Base-by-base conservation (phyloP, 1,140 invertebrate species). In the Elysia chlorotica region DNA sequence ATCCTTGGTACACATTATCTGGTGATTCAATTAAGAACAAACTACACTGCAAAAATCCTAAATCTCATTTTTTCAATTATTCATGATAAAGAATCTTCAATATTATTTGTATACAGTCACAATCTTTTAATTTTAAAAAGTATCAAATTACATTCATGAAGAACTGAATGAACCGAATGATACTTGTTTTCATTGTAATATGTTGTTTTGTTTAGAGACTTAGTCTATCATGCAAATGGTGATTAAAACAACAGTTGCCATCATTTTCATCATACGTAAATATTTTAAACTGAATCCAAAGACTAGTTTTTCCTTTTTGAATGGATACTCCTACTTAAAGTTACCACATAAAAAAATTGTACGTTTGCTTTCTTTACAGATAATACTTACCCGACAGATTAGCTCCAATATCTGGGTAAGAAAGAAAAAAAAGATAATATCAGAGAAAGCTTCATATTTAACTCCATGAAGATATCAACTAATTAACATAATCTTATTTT, bases 1-100 rank as follows among this genome's bases (percentile, higher is more conserved):
- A 84, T 30, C 96, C 96, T 86, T 92, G 90, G 82, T 93, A 98
- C 93, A 97, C 95, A 36, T 92, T 90, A 91, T 98, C 96, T 53
- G 76, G 21, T 78, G 80, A 56, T 31, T 63, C 23, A 54, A 41
- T n/a, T 79, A 71, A 48, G 75, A 75, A 31, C 77, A 73, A 67
- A 31, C 59, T 72, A 54, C 80, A 67, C 37, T 71, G 36, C 17
- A 74, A 56, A 36, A 57, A 37, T n/a, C n/a, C n/a, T n/a, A n/a
- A n/a, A n/a, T n/a, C n/a, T n/a, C n/a, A n/a, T n/a, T n/a, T n/a
- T n/a, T n/a, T n/a, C n/a, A n/a, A n/a, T n/a, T n/a, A n/a, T n/a
- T n/a, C n/a, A n/a, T n/a, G n/a, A n/a, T n/a, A n/a, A n/a, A n/a
- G n/a, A n/a, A n/a, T n/a, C n/a, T n/a, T n/a, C n/a, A n/a, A n/a